phyloP scores from a whole-genome alignment of 2,888 invertebrate genomes.

The Loripinus fragilis region DNA sequence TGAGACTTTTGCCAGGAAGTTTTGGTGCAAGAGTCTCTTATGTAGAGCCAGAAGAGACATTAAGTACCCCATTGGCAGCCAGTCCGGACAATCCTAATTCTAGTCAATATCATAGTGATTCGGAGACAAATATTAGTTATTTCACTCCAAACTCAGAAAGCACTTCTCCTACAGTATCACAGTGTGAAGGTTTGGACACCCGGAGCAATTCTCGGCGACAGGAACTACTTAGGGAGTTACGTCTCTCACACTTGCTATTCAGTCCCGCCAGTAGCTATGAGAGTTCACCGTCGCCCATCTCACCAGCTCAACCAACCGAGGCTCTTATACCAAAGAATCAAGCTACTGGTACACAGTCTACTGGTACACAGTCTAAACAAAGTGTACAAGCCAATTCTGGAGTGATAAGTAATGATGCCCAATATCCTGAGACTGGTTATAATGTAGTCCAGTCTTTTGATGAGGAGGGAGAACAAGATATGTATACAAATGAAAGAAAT shows the following conservation, averaged over 20 bases:
- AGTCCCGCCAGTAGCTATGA: conserved; percentile 29
- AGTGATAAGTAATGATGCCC: conserved; percentile 67
- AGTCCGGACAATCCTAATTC: neutral
- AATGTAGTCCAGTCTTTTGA: neutral
- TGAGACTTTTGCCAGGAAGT: conserved; percentile 23
- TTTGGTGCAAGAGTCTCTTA: conserved; percentile 52
- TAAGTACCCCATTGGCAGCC: neutral
- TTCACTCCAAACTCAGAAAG: conserved; percentile 30
- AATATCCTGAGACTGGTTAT: conserved; percentile 43
- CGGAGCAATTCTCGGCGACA: conserved; percentile 30
- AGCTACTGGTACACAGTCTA: conserved; percentile 59
- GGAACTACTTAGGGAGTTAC: conserved; percentile 43
- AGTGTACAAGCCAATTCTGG: conserved; percentile 33
- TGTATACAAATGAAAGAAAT: neutral
- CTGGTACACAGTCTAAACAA: conserved; percentile 69
- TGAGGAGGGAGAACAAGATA: neutral
- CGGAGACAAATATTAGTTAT: conserved; percentile 33
- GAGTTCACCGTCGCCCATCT: neutral
- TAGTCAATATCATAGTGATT: conserved; percentile 24
- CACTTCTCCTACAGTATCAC: neutral
- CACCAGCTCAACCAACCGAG: neutral
- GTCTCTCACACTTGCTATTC: conserved; percentile 55
- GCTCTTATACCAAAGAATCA: conserved; percentile 23
- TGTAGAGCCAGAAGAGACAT: conserved; percentile 46
- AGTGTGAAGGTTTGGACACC: conserved; percentile 52